Evolutionary conservation across 1,140 invertebrate genomes (phyloP), one percentile per base, ranked within the genome.

Genomic region (Leptopilina boulardi): DNA sequence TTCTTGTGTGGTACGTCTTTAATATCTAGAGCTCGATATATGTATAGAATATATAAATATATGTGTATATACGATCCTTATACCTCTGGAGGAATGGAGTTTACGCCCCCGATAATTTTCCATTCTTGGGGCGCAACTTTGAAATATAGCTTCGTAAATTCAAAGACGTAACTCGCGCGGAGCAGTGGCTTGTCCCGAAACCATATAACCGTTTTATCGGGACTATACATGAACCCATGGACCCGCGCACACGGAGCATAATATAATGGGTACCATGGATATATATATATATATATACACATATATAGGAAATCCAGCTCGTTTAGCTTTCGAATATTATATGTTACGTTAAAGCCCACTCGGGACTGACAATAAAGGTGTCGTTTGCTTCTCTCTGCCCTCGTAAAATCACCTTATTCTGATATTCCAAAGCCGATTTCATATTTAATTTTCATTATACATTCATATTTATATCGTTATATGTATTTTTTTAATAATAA

Each of bases 61-160:
- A n/a, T n/a, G n/a, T 38, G 34, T 38, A 38, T 6, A 6, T 38
- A n/a, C 34, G 8, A n/a, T n/a, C 23, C 26, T n/a, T 13, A 66
- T 34, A 23, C 13, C 23, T 66, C 74, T 59, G 41, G 74, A 77
- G 75, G 75, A 70, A 51, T 73, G 51, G 42, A 26, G 38, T 51
- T 51, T 30, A 70, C 54, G 23, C 70, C 71, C 72, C 73, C 75
- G 72, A 80, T 80, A 76, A 76, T 76, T 80, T 71, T 72, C 47
- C 73, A 66, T 71, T 54, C 66, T 66, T 34, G 71, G 79, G 81
- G 80, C 76, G 82, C 72, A 71, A 77, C 71, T 84, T 85, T 85
- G 83, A 86, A 80, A 84, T 86, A 86, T 82, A 80, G 84, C 82
- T 85, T 83, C 77, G 82, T 83, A 83, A 85, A 84, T 84, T 83